phyloP scores from a whole-genome alignment of 1,140 invertebrate species.

The Cryptotermes secundus region DNA sequence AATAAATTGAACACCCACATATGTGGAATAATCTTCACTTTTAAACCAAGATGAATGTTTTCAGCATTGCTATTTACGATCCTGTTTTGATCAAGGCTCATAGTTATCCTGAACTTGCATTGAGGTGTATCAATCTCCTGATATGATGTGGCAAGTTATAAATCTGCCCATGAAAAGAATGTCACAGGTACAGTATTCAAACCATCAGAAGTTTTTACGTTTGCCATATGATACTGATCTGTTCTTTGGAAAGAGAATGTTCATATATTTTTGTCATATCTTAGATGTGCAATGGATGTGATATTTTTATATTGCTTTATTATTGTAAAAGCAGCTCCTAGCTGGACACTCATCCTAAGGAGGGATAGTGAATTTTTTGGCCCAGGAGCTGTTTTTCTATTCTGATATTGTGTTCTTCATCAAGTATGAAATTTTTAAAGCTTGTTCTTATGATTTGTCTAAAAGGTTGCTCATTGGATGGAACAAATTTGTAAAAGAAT shows the following conservation, averaged over 20 bases:
- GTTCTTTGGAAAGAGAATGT: background rate
- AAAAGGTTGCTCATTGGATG: background rate
- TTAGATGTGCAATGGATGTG: background rate
- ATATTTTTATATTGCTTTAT: conserved; percentile 23
- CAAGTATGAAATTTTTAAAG: background rate
- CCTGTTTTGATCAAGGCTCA: too few relatives aligned
- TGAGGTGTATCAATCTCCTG: too few relatives aligned
- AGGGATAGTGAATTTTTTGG: conserved; percentile 29
- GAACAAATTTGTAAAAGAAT: background rate
- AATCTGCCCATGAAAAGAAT: too few relatives aligned
- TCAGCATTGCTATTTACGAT: too few relatives aligned
- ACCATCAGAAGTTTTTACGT: too few relatives aligned
- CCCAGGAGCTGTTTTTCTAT: conserved; percentile 17
- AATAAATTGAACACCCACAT: too few relatives aligned
- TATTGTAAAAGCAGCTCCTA: conserved; percentile 8
- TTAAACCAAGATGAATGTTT: too few relatives aligned
- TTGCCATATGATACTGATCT: background rate
- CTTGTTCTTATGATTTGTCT: background rate
- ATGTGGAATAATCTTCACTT: too few relatives aligned
- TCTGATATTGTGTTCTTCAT: background rate
- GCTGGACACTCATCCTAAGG: conserved; percentile 20
- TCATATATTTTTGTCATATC: background rate
- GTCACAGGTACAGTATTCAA: too few relatives aligned
- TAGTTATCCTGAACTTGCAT: too few relatives aligned
- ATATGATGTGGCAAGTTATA: too few relatives aligned